Evolutionary conservation across 2,113 vertebrate species (phyloP).

Genomic region (Colinus virginianus): DNA sequence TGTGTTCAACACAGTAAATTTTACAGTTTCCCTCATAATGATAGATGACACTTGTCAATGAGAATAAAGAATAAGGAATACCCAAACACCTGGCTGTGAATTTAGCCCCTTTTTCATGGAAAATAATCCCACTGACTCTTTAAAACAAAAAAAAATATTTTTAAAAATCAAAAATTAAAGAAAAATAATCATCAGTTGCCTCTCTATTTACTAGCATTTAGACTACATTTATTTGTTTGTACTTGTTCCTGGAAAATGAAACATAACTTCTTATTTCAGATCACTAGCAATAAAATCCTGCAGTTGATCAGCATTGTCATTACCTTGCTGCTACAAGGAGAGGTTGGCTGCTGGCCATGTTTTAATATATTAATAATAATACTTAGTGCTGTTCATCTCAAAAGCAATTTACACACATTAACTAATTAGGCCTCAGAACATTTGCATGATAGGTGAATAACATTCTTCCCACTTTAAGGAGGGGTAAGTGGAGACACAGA

Average conservation of each 20-base stretch:
- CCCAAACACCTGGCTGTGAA: background rate
- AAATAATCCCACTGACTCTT: background rate
- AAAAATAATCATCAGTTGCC: background rate
- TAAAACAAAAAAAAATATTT: background rate
- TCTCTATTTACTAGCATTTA: constrained; percentile 7
- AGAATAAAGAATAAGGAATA: background rate
- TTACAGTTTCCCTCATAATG: background rate
- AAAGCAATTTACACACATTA: constrained; percentile 71
- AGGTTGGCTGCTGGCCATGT: constrained; percentile 65
- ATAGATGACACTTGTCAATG: background rate
- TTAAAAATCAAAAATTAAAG: background rate
- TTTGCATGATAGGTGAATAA: constrained; percentile 53
- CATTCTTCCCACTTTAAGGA: constrained; percentile 3
- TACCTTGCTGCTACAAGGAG: constrained; percentile 39
- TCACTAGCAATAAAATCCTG: constrained; percentile 28
- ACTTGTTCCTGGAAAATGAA: background rate
- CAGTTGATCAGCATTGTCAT: constrained; percentile 51
- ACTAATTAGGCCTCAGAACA: constrained; percentile 64
- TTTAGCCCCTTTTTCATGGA: background rate
- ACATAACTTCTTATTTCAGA: constrained; percentile 25
- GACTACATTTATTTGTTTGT: background rate
- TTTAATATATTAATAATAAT: constrained; percentile 69
- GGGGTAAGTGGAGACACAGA: background rate
- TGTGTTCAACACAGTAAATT: background rate
- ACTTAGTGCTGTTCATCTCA: constrained; percentile 66